These are phyloP conservation scores for Scartelaos histophorus DNA, from an alignment of 2,113 vertebrate genomes.

Conservation along the genomic window DNA sequence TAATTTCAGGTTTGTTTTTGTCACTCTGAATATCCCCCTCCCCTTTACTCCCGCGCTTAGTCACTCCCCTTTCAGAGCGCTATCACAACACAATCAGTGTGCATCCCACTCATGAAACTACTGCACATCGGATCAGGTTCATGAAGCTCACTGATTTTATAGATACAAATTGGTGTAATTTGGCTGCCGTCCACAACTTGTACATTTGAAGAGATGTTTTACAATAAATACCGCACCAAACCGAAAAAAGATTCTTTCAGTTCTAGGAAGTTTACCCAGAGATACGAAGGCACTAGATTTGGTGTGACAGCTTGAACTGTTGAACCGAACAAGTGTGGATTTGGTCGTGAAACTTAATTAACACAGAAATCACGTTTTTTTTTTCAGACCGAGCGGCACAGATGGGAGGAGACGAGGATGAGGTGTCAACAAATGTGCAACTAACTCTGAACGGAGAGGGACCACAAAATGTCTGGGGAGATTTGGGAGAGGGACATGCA, in stretches of 20 bases:
- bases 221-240: not conserved
- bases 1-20: too few relatives aligned
- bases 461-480: not conserved
- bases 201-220: too few relatives aligned
- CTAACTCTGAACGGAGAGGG: not conserved
- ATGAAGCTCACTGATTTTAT: too few relatives aligned
- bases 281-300: not conserved
- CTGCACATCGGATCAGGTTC: too few relatives aligned
- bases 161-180: too few relatives aligned
- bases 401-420: not conserved
- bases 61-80: too few relatives aligned
- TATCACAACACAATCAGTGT: too few relatives aligned
- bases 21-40: too few relatives aligned
- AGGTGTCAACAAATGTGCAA: slow-evolving; percentile 1
- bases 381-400: not conserved
- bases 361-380: not conserved
- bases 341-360: slow-evolving; percentile 1
- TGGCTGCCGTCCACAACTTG: too few relatives aligned
- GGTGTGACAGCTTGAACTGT: not conserved
- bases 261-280: not conserved
- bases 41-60: too few relatives aligned
- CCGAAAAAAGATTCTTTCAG: not conserved
- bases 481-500: not conserved
- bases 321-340: not conserved
- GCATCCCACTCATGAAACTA: too few relatives aligned